phyloP scores from a whole-genome alignment of 2,888 invertebrate species.

The Nemotelus pantherinus region DNA sequence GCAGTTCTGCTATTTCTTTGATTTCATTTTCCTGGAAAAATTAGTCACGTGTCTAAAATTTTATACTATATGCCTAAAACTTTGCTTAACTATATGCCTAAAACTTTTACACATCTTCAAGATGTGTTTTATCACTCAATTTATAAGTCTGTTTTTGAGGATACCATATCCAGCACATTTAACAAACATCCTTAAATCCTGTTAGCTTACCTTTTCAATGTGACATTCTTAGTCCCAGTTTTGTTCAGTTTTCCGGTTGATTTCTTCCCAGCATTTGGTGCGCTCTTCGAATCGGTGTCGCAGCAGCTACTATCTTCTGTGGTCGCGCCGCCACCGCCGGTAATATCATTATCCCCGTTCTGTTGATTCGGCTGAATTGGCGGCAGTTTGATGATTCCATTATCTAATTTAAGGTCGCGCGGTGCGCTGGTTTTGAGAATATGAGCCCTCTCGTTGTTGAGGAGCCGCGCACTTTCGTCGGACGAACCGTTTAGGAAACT shows the following conservation, averaged over 20 bases:
- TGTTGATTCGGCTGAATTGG: conserved; percentile 45
- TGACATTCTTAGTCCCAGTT: conserved; percentile 61
- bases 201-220: conserved; percentile 60
- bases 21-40: too few species aligned
- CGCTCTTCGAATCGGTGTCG: conserved; percentile 58
- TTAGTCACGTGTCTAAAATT: too few species aligned
- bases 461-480: conserved; percentile 49
- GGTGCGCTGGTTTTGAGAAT: conserved; percentile 41
- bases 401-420: conserved; percentile 48
- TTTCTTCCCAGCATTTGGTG: conserved; percentile 58
- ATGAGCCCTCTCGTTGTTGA: conserved; percentile 48
- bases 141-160: too few species aligned
- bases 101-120: too few species aligned
- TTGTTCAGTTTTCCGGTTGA: conserved; percentile 58
- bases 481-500: conserved; percentile 48
- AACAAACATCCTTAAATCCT: too few species aligned
- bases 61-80: too few species aligned
- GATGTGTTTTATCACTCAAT: too few species aligned
- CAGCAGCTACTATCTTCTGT: conserved; percentile 35
- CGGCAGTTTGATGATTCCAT: conserved; percentile 33
- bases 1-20: too few species aligned
- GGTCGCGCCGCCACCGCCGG: conserved; percentile 15
- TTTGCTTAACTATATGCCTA: too few species aligned
- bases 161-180: too few species aligned
- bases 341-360: conserved; percentile 50